Evolutionary conservation across 2,113 vertebrate species (phyloP), one percentile per base, ranked within the genome.

Genomic region (Antennarius striatus): DNA sequence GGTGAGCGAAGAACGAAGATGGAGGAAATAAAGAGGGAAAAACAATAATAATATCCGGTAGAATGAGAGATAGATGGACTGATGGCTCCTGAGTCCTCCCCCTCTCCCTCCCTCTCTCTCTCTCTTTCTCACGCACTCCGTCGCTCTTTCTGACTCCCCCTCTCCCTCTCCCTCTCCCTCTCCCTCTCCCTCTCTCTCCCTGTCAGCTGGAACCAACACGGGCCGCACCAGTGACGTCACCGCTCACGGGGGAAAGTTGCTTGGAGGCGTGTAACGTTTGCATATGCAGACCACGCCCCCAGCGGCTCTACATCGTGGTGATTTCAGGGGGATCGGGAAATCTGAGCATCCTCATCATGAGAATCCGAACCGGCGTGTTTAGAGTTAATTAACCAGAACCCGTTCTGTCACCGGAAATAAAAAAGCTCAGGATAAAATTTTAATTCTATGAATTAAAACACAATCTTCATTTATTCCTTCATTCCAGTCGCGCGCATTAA

Each of bases 181-280:
- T 50, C 71, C 28, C 59, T 3, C 77, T 56, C 72, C 65, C 77
- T 68, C 72, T 73, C 75, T 69, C 75, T 77, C 22, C 32, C 84
- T 73, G 83, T 93, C 92, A 93, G 92, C 91, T 93, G 93, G 91
- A 92, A 92, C 89, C 87, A 92, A 92, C 93, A 93, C 93, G 92
- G 90, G 91, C 89, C 53, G 90, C 87, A 78, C 79, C 50, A 53
- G 89, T 92, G 90, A 93, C 92, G 86, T 92, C 91, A 93, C 74
- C 75, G 75, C 86, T 92, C 92, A 92, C 91, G 88, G 89, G 90
- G 91, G 83, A 88, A 79, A 72, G 83, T 82, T 75, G 71, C 79
- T 77, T 40, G 80, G 80, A 77, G 92, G 89, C 71, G 91, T 81
- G 70, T 54, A 13, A 77, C 49, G 45, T 91, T 91, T 88, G 83